Percentiles rank a stretch among this genome's conserved stretches.
phyloP scores from a whole-genome alignment of 2,888 invertebrate species.

The Mimumesa dahlbomi region DNA sequence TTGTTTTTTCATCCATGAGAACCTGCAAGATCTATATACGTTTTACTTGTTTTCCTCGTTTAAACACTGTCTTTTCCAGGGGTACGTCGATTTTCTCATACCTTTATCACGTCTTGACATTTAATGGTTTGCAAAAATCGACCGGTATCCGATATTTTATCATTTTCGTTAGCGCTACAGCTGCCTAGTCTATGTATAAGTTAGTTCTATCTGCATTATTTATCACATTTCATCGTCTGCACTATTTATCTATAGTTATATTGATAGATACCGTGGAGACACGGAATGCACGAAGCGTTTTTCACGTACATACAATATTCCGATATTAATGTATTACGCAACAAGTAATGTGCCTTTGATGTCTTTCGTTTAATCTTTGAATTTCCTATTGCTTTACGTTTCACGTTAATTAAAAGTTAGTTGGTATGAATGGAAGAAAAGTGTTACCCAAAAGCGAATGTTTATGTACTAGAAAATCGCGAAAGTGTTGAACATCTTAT shows the following conservation, averaged over 20 bases:
- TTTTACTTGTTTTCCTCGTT: conserved; percentile 49
- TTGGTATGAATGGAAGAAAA: conserved; percentile 1
- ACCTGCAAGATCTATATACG: conserved; percentile 68
- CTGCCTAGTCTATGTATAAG: conserved; percentile 19
- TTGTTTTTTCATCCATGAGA: conserved; percentile 62
- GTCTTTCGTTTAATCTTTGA: conserved; percentile 14
- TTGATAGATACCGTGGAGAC: conserved; percentile 31
- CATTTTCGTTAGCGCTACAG: conserved; percentile 24
- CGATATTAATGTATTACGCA: conserved; percentile 14
- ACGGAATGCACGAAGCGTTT: conserved; percentile 51
- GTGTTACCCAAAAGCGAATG: conserved; percentile 4
- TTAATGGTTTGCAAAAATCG: conserved; percentile 25
- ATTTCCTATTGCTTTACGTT: conserved; percentile 38
- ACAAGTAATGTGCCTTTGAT: conserved; percentile 5
- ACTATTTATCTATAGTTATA: conserved; percentile 34
- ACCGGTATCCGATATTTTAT: conserved; percentile 16
- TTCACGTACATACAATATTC: conserved; percentile 26
- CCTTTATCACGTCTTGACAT: background rate
- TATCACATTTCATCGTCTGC: conserved; percentile 1
- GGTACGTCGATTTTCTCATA: conserved; percentile 41
- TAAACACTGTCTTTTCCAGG: conserved; percentile 38
- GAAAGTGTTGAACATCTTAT: conserved; percentile 7
- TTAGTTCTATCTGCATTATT: background rate
- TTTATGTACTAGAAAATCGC: conserved; percentile 7
- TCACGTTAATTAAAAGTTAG: conserved; percentile 14